Conservation (phyloP, 2,888 invertebrate genomes). For the Yponomeuta plumbellus region DNA sequence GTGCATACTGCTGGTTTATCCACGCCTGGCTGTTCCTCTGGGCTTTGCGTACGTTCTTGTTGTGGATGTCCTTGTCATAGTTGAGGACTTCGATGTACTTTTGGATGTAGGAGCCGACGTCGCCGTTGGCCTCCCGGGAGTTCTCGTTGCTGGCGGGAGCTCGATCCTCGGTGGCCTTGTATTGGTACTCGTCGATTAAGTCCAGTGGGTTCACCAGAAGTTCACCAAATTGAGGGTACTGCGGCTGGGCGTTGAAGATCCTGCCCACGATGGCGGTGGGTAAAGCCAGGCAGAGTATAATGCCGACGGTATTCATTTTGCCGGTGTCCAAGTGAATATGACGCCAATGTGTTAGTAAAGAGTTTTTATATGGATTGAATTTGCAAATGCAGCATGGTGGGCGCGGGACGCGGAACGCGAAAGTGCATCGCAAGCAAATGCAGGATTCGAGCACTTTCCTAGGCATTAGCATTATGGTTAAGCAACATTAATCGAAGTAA, state of each 20-base stretch:
- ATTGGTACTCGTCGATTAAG: conserved; percentile 34
- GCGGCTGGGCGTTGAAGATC: conserved; percentile 46
- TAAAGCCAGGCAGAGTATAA: conserved; percentile 54
- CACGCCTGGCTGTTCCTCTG: not conserved
- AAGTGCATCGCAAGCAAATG: not conserved
- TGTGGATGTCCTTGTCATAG: not conserved
- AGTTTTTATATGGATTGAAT: conserved; percentile 12
- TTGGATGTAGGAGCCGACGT: conserved; percentile 9
- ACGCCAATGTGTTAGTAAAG: not conserved
- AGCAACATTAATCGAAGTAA: no score
- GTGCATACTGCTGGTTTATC: not conserved
- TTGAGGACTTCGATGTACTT: conserved; percentile 10
- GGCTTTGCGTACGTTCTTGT: conserved; percentile 4
- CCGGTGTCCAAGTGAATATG: conserved; percentile 32
- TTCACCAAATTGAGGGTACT: conserved; percentile 25
- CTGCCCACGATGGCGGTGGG: conserved; percentile 47
- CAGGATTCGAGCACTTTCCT: not conserved
- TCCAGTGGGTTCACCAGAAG: conserved; percentile 39
- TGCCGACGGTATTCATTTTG: conserved; percentile 60
- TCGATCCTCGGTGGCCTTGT: conserved; percentile 16
- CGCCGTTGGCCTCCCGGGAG: not conserved
- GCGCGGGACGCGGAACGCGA: not conserved
- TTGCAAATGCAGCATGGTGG: conserved; percentile 6
- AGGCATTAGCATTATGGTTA: no score
- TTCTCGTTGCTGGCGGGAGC: conserved; percentile 7